Percentiles rank a stretch among this genome's conserved stretches.
These are phyloP conservation scores for Bombus huntii DNA, from an alignment of 1,140 invertebrate species.

Conservation along the genomic window DNA sequence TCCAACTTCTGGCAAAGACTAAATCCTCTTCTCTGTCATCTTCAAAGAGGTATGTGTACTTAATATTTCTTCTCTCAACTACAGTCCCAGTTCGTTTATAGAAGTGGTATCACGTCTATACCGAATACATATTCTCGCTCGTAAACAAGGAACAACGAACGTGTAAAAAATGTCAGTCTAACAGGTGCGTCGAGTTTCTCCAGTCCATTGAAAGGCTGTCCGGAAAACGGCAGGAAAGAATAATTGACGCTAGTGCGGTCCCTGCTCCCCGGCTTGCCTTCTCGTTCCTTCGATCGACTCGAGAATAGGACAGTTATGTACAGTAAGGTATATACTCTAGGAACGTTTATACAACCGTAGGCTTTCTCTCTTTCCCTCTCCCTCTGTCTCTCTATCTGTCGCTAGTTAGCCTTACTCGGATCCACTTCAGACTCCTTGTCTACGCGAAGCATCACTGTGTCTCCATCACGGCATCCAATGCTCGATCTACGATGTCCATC, in stretches of 20 bases:
- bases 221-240: conserved; percentile 29
- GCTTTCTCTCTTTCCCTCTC: background rate
- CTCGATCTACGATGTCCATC: conserved; percentile 38
- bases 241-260: conserved; percentile 42
- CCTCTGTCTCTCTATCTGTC: background rate
- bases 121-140: background rate
- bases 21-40: background rate
- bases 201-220: background rate
- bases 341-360: conserved; percentile 41
- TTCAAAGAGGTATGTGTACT: background rate
- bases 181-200: conserved; percentile 29
- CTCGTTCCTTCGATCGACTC: conserved; percentile 6
- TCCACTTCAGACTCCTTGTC: conserved; percentile 14
- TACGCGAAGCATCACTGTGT: conserved; percentile 1
- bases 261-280: conserved; percentile 9
- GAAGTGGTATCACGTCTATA: background rate
- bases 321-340: conserved; percentile 37
- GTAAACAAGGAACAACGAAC: conserved; percentile 39
- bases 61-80: background rate
- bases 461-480: background rate
- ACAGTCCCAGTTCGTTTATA: background rate
- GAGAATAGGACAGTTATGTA: conserved; percentile 26
- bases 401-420: conserved; percentile 1
- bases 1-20: background rate
- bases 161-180: conserved; percentile 51